phyloP scores from a whole-genome alignment of 2,888 invertebrate genomes.

The Eristalinus sepulchralis region DNA sequence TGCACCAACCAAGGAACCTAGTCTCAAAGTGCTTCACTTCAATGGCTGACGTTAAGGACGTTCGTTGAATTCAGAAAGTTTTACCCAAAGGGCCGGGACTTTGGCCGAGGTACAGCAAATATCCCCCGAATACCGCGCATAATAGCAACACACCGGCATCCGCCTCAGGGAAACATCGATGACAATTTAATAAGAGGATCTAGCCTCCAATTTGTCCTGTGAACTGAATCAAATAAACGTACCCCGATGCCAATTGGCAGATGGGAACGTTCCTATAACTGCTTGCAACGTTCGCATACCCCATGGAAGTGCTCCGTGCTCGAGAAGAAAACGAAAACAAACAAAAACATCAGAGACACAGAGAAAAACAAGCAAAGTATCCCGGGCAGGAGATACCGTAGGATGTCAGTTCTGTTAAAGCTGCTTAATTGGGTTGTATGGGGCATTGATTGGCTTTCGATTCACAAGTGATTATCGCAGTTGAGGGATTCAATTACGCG shows the following conservation, averaged over 20 bases:
- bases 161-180: not conserved
- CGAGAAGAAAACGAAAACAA: not conserved
- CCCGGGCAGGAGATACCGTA: not conserved
- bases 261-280: not conserved
- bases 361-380: not conserved
- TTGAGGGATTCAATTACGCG: conserved; percentile 17
- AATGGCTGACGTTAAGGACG: not conserved
- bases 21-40: not conserved
- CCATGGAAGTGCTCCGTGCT: not conserved
- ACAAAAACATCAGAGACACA: not conserved
- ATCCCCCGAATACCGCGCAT: too few species aligned
- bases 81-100: not conserved
- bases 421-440: conserved; percentile 29
- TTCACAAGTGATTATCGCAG: conserved; percentile 28
- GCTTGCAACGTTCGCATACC: not conserved
- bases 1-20: conserved; percentile 13
- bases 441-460: conserved; percentile 32
- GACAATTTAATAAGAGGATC: conserved; percentile 25
- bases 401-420: conserved; percentile 1
- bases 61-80: conserved; percentile 16
- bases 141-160: not conserved
- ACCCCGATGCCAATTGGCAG: not conserved
- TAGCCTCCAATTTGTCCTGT: conserved; percentile 7
- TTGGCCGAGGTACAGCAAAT: too few species aligned
- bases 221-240: conserved; percentile 4